Evolutionary conservation across 2,888 invertebrate species (phyloP).

Genomic region (Nephrotoma guestfalica): DNA sequence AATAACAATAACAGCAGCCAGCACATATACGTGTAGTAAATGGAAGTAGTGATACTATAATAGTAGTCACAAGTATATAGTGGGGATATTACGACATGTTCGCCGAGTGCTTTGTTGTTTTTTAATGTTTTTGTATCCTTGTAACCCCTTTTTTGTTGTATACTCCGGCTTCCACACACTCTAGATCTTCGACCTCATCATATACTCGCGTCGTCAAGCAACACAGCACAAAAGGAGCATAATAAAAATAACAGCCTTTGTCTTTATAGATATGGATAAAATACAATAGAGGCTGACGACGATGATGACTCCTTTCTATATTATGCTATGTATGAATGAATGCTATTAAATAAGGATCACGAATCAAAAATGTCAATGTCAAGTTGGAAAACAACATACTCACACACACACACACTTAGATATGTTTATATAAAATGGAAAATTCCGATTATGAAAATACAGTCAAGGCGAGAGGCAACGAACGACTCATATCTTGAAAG

Average conservation of each 20-base stretch:
- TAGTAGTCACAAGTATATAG: neutral
- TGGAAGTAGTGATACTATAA: neutral
- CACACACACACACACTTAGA: neutral
- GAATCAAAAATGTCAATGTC: neutral
- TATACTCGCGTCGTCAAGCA: neutral
- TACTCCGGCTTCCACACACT: neutral
- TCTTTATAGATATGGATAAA: neutral
- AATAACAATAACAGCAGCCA: neutral
- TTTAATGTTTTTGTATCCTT: neutral
- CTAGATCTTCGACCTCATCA: neutral
- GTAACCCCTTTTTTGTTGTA: neutral
- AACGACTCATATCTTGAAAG: neutral
- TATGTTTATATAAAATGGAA: neutral
- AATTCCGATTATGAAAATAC: neutral
- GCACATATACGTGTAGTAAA: neutral
- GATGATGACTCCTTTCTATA: neutral
- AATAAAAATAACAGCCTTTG: neutral
- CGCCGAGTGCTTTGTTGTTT: neutral
- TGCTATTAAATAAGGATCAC: neutral
- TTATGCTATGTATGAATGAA: neutral
- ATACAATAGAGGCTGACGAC: neutral
- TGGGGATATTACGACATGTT: neutral
- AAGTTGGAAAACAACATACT: neutral
- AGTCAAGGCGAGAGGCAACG: neutral
- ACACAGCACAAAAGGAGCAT: neutral